phyloP scores from a whole-genome alignment of 2,888 invertebrate genomes.

The Ectemnius cavifrons region DNA sequence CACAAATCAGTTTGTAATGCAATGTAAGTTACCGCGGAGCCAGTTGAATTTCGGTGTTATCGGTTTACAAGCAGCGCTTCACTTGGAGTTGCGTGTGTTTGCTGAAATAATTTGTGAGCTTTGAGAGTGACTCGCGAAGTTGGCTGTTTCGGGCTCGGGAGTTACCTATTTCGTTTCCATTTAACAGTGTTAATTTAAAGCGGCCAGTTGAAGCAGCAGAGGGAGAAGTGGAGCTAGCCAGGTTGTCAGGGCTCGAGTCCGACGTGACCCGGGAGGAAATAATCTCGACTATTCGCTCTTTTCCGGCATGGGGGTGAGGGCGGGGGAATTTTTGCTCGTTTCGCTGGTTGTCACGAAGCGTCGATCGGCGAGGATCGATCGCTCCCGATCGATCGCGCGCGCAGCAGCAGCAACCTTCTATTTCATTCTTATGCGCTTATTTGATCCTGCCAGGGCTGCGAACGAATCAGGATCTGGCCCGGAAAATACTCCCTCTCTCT shows the following conservation, averaged over 20 bases:
- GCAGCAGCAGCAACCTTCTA: no score
- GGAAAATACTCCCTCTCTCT: no score
- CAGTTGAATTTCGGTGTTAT: no score
- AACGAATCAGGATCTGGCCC: no score
- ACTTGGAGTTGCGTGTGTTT: neutral
- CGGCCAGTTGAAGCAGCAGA: neutral
- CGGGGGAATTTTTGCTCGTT: neutral
- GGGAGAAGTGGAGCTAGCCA: neutral
- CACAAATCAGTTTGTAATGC: no score
- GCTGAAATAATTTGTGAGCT: slow-evolving; percentile 6
- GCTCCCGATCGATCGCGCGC: no score
- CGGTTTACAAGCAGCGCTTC: neutral
- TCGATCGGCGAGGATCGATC: no score
- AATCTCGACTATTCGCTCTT: slow-evolving; percentile 1
- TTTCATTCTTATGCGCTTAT: no score
- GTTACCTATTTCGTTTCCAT: slow-evolving; percentile 1
- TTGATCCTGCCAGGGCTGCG: no score
- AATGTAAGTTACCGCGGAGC: no score
- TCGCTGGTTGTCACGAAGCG: no score
- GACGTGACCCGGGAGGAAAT: slow-evolving; percentile 8
- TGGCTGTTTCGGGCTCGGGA: neutral
- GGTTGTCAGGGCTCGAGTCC: neutral
- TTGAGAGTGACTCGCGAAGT: neutral
- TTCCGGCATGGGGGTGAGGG: neutral
- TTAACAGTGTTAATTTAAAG: slow-evolving; percentile 4